Conservation (phyloP, 2,797 vertebrate species). For the Macropus fuliginosus region DNA sequence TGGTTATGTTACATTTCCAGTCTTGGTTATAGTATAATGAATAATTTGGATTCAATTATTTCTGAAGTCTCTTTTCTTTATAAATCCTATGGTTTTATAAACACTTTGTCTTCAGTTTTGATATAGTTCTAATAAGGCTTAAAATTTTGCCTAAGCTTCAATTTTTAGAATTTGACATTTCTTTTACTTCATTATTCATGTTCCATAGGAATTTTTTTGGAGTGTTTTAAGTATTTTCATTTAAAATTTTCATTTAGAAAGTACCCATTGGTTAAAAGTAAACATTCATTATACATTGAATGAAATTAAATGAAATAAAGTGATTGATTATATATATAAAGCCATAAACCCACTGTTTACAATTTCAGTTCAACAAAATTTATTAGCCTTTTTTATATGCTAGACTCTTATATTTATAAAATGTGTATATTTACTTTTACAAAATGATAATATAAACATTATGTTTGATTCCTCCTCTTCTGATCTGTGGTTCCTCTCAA, state of each 20-base stretch:
- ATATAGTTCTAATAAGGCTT: background rate
- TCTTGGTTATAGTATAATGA: background rate
- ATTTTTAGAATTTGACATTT: background rate
- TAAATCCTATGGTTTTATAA: background rate
- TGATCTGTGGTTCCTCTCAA: background rate
- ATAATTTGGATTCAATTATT: background rate
- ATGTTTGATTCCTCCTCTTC: background rate
- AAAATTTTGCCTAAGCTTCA: background rate
- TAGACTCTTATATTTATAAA: background rate
- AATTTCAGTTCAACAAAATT: background rate
- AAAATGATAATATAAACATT: background rate
- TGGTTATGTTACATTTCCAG: no score
- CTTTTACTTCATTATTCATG: background rate
- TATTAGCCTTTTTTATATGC: background rate
- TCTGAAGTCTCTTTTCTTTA: background rate
- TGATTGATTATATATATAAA: background rate
- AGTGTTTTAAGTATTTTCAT: background rate
- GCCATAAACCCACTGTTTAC: background rate
- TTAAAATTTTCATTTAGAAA: background rate
- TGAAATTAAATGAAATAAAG: background rate
- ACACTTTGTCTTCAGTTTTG: background rate
- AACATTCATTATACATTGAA: background rate
- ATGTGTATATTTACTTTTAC: background rate
- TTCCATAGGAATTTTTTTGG: background rate
- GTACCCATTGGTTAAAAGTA: background rate